Percentiles rank a stretch among this genome's conserved stretches.
Conservation (phyloP, 2,113 vertebrate genomes). For the Dromiciops gliroides region DNA sequence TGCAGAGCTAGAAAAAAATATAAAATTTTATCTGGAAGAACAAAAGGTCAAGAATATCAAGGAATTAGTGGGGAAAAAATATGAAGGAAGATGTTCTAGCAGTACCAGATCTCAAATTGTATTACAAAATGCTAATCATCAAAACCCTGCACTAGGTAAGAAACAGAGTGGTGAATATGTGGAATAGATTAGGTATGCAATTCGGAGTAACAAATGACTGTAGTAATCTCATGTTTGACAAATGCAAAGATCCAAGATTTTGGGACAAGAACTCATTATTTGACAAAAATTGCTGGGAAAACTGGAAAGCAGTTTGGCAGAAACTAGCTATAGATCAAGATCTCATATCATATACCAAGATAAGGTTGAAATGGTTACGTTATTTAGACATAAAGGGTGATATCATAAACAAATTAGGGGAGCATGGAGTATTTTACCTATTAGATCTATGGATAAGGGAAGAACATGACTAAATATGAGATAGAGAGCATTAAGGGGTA, state of each 20-base stretch:
- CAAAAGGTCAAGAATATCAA: background rate
- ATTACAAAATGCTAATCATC: background rate
- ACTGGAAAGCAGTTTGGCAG: no score
- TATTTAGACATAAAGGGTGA: no score
- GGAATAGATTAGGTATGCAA: background rate
- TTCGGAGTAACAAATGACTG: background rate
- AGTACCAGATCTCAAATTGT: background rate
- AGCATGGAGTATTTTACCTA: no score
- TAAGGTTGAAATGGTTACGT: no score
- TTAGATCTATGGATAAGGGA: no score
- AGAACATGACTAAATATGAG: no score
- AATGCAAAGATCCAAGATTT: background rate
- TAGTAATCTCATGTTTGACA: background rate
- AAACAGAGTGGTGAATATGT: background rate
- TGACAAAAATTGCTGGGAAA: no score
- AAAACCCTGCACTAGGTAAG: background rate
- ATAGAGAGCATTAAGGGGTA: no score
- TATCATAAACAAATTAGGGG: no score
- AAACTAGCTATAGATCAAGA: no score
- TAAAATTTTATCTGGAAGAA: background rate
- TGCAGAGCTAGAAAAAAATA: background rate
- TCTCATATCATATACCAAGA: no score
- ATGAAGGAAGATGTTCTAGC: background rate
- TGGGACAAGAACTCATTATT: background rate
- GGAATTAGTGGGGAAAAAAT: background rate